Evolutionary conservation across 2,888 invertebrate genomes (phyloP).

Genomic region (Erpobdella octoculata): DNA sequence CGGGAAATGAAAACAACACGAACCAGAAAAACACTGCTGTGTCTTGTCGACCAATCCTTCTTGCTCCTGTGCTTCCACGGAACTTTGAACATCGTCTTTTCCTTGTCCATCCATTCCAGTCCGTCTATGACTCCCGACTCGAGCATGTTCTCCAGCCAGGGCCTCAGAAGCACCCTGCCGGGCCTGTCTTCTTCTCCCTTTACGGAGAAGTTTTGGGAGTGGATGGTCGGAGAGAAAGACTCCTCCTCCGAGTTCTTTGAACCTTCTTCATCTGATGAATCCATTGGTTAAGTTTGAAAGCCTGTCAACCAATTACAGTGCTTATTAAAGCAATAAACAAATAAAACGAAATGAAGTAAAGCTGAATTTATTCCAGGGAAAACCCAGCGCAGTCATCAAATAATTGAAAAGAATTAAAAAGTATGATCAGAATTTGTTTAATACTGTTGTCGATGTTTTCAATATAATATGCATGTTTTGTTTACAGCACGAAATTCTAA

Average conservation of each 20-base stretch:
- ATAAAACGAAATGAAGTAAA: too few species aligned
- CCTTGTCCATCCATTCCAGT: constrained; percentile 42
- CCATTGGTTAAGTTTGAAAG: too few species aligned
- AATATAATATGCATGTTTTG: too few species aligned
- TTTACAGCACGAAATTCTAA: too few species aligned
- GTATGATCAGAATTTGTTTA: too few species aligned
- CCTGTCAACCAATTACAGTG: too few species aligned
- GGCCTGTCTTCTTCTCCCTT: constrained; percentile 19
- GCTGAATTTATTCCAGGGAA: too few species aligned
- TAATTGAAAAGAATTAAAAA: too few species aligned
- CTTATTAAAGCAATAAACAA: too few species aligned
- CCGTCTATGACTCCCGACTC: constrained; percentile 42
- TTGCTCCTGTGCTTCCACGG: constrained; percentile 49
- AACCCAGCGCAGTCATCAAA: too few species aligned
- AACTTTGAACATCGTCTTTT: constrained; percentile 42
- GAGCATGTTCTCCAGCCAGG: constrained; percentile 45
- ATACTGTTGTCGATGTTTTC: too few species aligned
- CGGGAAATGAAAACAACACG: not conserved
- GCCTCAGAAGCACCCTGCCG: constrained; percentile 42
- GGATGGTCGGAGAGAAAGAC: not conserved
- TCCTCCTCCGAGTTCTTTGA: not conserved
- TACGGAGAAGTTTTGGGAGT: too few species aligned
- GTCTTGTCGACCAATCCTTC: constrained; percentile 44
- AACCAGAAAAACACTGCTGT: constrained; percentile 40
- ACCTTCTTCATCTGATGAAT: not conserved